Evolutionary conservation across 2,113 vertebrate genomes (phyloP), one percentile per base, ranked within the genome.

Genomic region (Pygoscelis antarcticus): DNA sequence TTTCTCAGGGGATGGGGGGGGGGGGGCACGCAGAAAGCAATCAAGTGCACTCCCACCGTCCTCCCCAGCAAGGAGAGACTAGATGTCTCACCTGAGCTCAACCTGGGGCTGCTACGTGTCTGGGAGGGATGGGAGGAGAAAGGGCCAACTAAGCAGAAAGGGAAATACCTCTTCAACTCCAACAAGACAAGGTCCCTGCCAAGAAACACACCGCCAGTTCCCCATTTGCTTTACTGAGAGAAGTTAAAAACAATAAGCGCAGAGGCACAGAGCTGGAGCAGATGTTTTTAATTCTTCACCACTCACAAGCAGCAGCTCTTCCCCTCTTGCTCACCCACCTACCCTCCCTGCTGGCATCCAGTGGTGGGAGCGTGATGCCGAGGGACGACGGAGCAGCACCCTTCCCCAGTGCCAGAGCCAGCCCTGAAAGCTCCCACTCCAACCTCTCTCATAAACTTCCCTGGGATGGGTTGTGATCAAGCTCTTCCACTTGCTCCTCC

Each of bases 261-360:
- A 21, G 46, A 62, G 75, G 62, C 65, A 34, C 80, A 71, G 80
- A 90, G 76, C 75, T 83, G 83, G 70, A 93, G 55, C 92, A 95
- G 79, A 88, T 82, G 89, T 65, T 85, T 88, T n/a, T 42, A 34
- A 70, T 88, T 90, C 75, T 82, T 75, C 52, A 32, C 42, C n/a
- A 21, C 66, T 93, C 61, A 51, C 66, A 70, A 66, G 93, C 46
- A 79, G 65, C 87, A 83, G 61, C 61, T 70, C 72, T 66, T 44
- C 60, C 65, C 55, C 65, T 83, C 38, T 80, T 52, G 52, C 25
- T 83, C 54, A 17, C n/a, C 16, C 65, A 54, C 29, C 38, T 32
- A 5, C 61, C 72, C 44, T 38, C 57, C 5, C 51, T 32, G 32
- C 20, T 10, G 49, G 64, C 18, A 32, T 38, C 42, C 76, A 46